phyloP scores from a whole-genome alignment of 2,797 vertebrate genomes.

The Cyclura pinguis region DNA sequence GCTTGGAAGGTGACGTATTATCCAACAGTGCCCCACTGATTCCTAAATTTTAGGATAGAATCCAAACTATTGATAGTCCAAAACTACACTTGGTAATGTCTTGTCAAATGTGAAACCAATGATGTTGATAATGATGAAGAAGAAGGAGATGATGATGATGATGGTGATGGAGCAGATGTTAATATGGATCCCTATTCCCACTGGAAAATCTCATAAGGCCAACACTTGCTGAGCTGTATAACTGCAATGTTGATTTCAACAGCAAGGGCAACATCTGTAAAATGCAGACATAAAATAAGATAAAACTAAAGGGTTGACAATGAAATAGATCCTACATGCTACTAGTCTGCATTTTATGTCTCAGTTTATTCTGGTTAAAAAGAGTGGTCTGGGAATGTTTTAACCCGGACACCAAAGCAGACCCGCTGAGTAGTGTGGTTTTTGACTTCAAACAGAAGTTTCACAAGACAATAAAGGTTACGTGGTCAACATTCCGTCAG shows the following conservation, averaged over 20 bases:
- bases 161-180: no score
- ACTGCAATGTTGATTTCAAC: conserved; percentile 47
- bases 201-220: no score
- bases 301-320: neutral
- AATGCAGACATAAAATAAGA: neutral
- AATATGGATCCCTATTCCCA: no score
- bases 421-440: conserved; percentile 67
- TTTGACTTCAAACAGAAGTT: conserved; percentile 76
- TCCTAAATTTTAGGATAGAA: no score
- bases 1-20: no score
- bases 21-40: no score
- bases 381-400: conserved; percentile 40
- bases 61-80: no score
- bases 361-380: conserved; percentile 53
- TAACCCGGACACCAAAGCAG: conserved; percentile 71
- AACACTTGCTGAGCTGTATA: no score
- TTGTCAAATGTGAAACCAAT: no score
- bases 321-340: neutral
- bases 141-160: no score
- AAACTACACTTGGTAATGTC: no score
- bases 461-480: conserved; percentile 76
- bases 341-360: conserved; percentile 36
- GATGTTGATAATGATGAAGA: no score
- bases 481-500: conserved; percentile 67
- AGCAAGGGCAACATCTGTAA: conserved; percentile 31